A percentile compares a stretch with the other conserved stretches of the same genome.
These are phyloP conservation scores for Scytalopus superciliaris DNA, from an alignment of 2,113 vertebrate genomes.

Conservation along the genomic window DNA sequence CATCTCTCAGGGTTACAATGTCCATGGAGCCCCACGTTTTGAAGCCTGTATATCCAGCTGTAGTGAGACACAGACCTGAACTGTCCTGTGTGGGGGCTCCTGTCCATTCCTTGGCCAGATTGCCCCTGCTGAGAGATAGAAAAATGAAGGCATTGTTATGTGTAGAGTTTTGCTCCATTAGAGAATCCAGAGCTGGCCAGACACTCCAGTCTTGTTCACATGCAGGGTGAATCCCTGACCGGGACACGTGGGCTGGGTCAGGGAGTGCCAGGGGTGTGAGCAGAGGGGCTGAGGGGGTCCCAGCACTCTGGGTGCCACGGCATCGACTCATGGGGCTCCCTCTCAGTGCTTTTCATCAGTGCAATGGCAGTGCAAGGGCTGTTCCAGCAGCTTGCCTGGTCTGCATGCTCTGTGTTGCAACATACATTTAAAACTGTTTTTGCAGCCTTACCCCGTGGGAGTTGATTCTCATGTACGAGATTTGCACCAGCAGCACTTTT, in stretches of 20 bases:
- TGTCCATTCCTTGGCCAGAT: neutral
- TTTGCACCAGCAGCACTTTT: neutral
- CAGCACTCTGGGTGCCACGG: neutral
- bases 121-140: neutral
- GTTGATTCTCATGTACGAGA: accelerated
- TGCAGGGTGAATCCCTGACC: accelerated
- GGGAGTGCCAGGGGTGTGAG: neutral
- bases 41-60: neutral
- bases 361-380: accelerated
- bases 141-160: neutral
- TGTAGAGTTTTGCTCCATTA: neutral
- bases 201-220: neutral
- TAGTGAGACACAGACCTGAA: neutral
- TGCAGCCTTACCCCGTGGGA: neutral
- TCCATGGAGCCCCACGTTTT: neutral
- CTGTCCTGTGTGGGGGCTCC: neutral
- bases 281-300: neutral
- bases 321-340: too few species aligned
- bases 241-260: too few species aligned
- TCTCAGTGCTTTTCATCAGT: accelerated
- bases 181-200: neutral
- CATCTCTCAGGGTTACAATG: neutral
- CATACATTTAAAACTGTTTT: neutral
- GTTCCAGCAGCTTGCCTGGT: neutral
- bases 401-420: neutral